Percentiles rank a stretch among this genome's conserved stretches.
These are phyloP conservation scores for Onychomys torridus DNA, from an alignment of 2,797 vertebrate species.

Conservation along the genomic window DNA sequence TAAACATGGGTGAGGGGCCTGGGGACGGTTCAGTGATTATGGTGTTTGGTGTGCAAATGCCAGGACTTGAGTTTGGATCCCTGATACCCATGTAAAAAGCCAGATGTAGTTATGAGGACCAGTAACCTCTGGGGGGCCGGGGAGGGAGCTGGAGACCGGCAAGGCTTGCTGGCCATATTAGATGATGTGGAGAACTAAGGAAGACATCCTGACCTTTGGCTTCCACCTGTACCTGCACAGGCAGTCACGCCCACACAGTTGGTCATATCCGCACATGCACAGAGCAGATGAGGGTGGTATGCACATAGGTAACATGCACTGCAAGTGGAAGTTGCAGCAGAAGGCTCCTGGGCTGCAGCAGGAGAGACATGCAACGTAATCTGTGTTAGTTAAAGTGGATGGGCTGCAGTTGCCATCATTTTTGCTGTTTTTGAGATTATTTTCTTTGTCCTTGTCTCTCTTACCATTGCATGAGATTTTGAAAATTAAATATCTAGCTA, in stretches of 20 bases:
- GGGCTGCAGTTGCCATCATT: not conserved
- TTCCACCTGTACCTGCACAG: not conserved
- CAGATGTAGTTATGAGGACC: not conserved
- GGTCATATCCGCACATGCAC: not conserved
- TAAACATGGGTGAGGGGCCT: not conserved
- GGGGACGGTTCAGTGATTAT: not conserved
- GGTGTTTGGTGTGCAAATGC: not conserved
- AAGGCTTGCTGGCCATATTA: not conserved
- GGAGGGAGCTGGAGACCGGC: not conserved
- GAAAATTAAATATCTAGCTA: not conserved
- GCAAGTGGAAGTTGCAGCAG: not conserved
- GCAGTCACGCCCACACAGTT: not conserved
- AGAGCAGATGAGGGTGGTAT: not conserved
- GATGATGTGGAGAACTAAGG: not conserved
- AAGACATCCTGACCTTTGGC: not conserved
- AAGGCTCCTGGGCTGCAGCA: not conserved
- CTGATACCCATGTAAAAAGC: not conserved
- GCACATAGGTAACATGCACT: not conserved
- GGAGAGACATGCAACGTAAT: not conserved
- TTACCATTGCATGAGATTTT: slow-evolving; percentile 29
- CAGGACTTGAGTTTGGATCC: not conserved
- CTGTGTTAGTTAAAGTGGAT: not conserved
- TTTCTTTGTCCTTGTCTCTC: not conserved
- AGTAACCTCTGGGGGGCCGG: too few species aligned
- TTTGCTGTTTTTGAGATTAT: not conserved